Conservation (phyloP, 2,113 vertebrate genomes). For the Todiramphus saurophagus region DNA sequence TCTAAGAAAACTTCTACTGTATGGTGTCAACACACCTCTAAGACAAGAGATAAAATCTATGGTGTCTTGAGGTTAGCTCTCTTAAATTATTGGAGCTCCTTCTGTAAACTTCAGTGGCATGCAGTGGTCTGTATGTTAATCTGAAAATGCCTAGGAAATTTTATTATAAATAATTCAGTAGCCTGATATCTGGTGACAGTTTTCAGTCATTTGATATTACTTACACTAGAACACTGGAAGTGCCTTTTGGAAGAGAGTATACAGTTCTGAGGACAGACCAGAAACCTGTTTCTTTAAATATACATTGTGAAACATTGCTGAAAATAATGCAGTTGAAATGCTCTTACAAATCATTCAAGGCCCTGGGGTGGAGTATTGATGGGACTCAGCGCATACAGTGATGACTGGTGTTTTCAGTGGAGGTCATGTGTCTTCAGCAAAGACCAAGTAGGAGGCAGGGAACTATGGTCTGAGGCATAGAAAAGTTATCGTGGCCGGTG, state of each 20-base stretch:
- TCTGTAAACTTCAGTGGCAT: not conserved
- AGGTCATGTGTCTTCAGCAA: not conserved
- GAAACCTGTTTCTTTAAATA: not conserved
- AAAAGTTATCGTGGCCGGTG: not conserved
- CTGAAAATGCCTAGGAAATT: not conserved
- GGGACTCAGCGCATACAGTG: not conserved
- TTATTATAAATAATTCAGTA: not conserved
- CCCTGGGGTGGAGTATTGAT: not conserved
- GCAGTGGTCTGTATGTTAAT: not conserved
- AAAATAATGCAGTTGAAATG: not conserved
- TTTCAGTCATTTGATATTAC: not conserved
- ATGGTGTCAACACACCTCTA: not conserved
- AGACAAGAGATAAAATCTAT: not conserved
- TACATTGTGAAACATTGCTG: not conserved
- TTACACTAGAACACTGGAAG: not conserved
- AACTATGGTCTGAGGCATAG: not conserved
- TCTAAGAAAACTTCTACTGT: not conserved
- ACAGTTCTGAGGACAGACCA: not conserved
- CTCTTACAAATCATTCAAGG: not conserved
- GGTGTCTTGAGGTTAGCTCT: not conserved
- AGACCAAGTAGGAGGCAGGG: not conserved
- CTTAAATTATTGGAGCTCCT: not conserved
- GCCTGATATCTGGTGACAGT: not conserved
- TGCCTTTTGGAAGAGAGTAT: not conserved
- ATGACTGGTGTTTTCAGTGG: not conserved